These are phyloP conservation scores for Condylura cristata DNA, from an alignment of 2,113 vertebrate species.

Conservation along the genomic window DNA sequence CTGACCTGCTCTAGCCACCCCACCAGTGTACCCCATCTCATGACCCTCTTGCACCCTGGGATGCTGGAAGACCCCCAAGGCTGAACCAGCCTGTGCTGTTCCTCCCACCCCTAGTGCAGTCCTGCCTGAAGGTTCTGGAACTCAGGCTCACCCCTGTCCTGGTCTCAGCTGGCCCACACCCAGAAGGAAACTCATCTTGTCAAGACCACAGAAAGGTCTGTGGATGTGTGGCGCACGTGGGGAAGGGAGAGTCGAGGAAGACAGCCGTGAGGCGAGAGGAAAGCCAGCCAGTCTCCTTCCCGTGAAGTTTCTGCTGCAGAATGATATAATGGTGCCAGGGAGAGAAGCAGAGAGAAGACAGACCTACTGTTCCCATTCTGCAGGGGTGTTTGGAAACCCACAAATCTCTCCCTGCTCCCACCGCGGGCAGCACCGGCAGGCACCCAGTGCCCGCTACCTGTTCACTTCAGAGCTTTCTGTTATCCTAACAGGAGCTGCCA, in stretches of 20 bases:
- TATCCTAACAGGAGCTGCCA: rapidly evolving
- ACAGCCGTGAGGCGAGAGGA: rapidly evolving
- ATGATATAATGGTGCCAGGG: rapidly evolving
- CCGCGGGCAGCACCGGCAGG: rapidly evolving
- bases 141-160: background rate
- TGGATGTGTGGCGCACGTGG: background rate
- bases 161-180: background rate
- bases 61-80: background rate
- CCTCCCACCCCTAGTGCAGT: background rate
- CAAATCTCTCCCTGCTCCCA: background rate
- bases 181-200: background rate
- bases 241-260: background rate
- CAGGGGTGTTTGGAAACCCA: background rate
- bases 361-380: background rate
- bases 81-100: background rate
- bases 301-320: background rate
- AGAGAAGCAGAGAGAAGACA: background rate
- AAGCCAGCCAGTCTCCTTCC: background rate
- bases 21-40: rapidly evolving
- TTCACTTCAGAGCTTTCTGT: background rate
- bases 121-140: rapidly evolving
- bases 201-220: background rate
- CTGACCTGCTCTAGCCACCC: background rate
- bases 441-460: background rate
- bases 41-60: background rate